Evolutionary conservation across 2,113 vertebrate genomes (phyloP).

Genomic region (Campylomormyrus tamandua): DNA sequence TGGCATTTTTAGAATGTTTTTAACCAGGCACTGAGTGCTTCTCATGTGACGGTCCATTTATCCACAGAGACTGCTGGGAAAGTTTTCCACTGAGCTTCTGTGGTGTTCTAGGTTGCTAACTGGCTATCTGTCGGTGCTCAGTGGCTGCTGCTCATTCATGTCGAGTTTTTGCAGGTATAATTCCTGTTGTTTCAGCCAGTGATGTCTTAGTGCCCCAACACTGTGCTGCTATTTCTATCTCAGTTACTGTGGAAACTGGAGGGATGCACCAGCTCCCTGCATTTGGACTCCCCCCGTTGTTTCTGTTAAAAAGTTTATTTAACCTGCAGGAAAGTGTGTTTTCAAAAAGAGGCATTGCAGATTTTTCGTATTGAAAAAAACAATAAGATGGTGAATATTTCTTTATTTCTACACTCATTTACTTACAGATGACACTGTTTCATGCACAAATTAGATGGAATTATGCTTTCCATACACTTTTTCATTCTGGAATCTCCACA

Average conservation of each 20-base stretch:
- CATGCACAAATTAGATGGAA: neutral
- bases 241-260: conserved; percentile 67
- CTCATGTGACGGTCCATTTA: neutral
- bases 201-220: conserved; percentile 51
- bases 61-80: conserved; percentile 15
- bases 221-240: conserved; percentile 59
- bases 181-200: conserved; percentile 47
- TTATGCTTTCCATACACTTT: neutral
- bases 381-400: neutral
- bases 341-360: neutral
- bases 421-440: neutral
- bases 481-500: neutral
- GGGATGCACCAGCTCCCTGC: conserved; percentile 46
- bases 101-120: conserved; percentile 33
- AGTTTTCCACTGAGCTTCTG: neutral
- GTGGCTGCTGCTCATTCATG: conserved; percentile 13
- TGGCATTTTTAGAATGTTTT: neutral
- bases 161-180: conserved; percentile 44
- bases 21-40: neutral
- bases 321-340: neutral
- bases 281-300: conserved; percentile 33
- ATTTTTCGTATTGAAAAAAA: neutral
- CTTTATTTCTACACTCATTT: neutral
- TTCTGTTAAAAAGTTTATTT: conserved; percentile 10
- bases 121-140: conserved; percentile 19